A percentile compares a stretch with the other conserved stretches of the same genome.
These are phyloP conservation scores for Xestia c-nigrum DNA, from an alignment of 2,888 invertebrate species.

Conservation along the genomic window DNA sequence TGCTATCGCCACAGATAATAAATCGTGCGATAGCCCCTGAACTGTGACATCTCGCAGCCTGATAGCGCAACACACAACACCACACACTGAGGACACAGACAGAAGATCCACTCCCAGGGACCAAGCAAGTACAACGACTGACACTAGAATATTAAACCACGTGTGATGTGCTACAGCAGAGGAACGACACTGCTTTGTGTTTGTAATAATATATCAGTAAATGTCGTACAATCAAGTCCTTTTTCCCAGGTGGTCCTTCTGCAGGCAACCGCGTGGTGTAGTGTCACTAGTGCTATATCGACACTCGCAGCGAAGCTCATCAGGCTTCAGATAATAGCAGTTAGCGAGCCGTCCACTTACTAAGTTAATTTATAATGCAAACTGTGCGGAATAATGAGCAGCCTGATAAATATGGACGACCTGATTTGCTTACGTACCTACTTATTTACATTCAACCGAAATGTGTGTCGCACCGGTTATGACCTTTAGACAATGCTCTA, in stretches of 20 bases:
- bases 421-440: conserved; percentile 52
- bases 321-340: conserved; percentile 47
- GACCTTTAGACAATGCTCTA: conserved; percentile 50
- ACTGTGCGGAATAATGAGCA: conserved; percentile 53
- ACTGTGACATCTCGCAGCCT: conserved; percentile 65
- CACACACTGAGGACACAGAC: neutral
- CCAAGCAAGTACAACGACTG: neutral
- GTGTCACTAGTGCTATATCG: conserved; percentile 26
- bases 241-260: conserved; percentile 26
- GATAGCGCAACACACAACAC: conserved; percentile 54
- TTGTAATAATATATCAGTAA: neutral
- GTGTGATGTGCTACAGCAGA: neutral
- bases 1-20: conserved; percentile 63
- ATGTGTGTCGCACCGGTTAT: conserved; percentile 32
- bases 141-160: neutral
- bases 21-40: conserved; percentile 66
- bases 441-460: conserved; percentile 54
- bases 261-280: neutral
- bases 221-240: neutral
- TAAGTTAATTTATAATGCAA: conserved; percentile 59
- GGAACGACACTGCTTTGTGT: neutral
- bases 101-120: conserved; percentile 26
- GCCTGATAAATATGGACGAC: conserved; percentile 59
- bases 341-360: conserved; percentile 42
- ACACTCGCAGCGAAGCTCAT: conserved; percentile 51